Percentiles rank a stretch among this genome's conserved stretches.
phyloP scores from a whole-genome alignment of 1,140 invertebrate genomes.

The Batillaria attramentaria region DNA sequence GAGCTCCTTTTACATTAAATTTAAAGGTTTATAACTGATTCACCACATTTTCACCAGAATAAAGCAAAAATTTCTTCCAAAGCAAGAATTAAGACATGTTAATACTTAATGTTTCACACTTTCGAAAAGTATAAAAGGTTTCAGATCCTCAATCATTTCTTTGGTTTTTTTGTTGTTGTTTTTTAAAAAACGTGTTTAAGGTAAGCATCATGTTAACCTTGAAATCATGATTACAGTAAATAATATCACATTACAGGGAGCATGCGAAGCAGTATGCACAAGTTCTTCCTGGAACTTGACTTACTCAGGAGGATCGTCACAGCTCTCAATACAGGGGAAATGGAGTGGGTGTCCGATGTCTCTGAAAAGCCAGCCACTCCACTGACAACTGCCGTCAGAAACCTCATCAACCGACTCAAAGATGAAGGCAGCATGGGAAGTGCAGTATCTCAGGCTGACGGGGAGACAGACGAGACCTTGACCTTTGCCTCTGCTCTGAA shows the following conservation, averaged over 20 bases:
- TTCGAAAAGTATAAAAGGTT: no score
- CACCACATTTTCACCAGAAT: no score
- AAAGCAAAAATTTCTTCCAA: no score
- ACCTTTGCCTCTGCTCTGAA: conserved; percentile 25
- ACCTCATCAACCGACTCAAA: conserved; percentile 44
- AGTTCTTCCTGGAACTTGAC: conserved; percentile 44
- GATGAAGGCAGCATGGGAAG: conserved; percentile 30
- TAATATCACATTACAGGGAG: conserved; percentile 31
- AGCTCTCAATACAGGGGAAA: conserved; percentile 43
- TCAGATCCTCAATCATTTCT: no score
- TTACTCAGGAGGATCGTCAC: conserved; percentile 44
- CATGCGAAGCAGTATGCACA: conserved; percentile 40
- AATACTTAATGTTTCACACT: no score
- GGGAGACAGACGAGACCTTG: conserved; percentile 10
- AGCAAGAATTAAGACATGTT: no score
- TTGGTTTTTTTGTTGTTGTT: no score
- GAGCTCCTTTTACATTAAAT: no score
- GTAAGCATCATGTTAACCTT: no score
- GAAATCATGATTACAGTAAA: no score
- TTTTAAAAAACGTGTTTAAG: no score
- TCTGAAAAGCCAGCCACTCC: conserved; percentile 31
- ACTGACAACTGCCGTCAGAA: conserved; percentile 42
- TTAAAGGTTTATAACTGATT: no score
- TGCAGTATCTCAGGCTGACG: conserved; percentile 24
- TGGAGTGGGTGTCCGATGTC: conserved; percentile 47